A percentile compares a stretch with the other conserved stretches of the same genome.
These are phyloP conservation scores for Patella caerulea DNA, from an alignment of 2,888 invertebrate genomes.

Conservation along the genomic window DNA sequence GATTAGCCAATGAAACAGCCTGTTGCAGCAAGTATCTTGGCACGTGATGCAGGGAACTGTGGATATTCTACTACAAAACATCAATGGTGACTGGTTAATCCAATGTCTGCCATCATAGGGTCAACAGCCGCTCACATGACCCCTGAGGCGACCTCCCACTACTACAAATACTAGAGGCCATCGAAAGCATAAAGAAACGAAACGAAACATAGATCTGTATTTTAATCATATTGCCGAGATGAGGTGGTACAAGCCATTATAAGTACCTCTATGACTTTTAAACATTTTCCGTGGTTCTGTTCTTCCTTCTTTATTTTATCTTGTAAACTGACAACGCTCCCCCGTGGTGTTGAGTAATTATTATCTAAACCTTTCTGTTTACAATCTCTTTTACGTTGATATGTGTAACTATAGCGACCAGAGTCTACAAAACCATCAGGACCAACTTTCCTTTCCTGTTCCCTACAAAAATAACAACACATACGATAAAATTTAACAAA, in stretches of 20 bases:
- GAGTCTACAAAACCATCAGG: slow-evolving; percentile 68
- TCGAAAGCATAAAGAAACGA: too few relatives aligned
- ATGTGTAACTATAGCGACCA: slow-evolving; percentile 55
- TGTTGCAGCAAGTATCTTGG: too few relatives aligned
- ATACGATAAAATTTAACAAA: neutral
- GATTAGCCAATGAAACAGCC: too few relatives aligned
- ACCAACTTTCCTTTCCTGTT: slow-evolving; percentile 67
- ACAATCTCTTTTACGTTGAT: slow-evolving; percentile 15
- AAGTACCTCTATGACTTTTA: slow-evolving; percentile 67
- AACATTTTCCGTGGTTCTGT: slow-evolving; percentile 62
- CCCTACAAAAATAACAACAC: slow-evolving; percentile 44
- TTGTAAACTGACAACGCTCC: slow-evolving; percentile 55
- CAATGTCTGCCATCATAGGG: too few relatives aligned
- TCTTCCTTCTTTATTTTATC: slow-evolving; percentile 55
- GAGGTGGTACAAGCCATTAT: neutral
- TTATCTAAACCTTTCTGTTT: neutral
- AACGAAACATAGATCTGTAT: too few relatives aligned
- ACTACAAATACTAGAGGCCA: too few relatives aligned
- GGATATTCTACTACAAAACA: too few relatives aligned
- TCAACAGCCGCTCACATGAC: too few relatives aligned
- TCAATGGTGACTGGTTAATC: too few relatives aligned
- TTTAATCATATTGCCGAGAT: too few relatives aligned
- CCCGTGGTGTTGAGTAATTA: slow-evolving; percentile 29
- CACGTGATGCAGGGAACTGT: too few relatives aligned
- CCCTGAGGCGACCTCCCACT: too few relatives aligned